Percentiles rank a stretch among this genome's conserved stretches.
Conservation (phyloP, 92 coral and sea anemone genomes). For the Epizoanthus illoricatus region DNA sequence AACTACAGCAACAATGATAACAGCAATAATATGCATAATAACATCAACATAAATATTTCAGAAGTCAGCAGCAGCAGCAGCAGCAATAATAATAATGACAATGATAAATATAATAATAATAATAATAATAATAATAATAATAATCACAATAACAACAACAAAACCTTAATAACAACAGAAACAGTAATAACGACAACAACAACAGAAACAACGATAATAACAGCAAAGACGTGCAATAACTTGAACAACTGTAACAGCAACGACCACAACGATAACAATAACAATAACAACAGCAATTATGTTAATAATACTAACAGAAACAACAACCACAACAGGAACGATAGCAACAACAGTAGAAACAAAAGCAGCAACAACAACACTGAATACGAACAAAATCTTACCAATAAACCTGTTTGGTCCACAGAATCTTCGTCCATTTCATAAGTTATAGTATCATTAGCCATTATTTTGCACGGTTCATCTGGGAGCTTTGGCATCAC, state of each 20-base stretch:
- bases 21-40: too few species aligned
- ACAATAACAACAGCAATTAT: background rate
- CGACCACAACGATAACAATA: background rate
- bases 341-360: background rate
- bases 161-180: background rate
- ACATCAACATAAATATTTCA: too few species aligned
- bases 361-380: background rate
- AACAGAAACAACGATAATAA: background rate
- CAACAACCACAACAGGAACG: background rate
- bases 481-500: slow-evolving; percentile 29
- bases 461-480: slow-evolving; percentile 6
- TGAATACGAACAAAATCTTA: background rate
- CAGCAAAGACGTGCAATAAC: background rate
- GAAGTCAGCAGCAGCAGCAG: too few species aligned
- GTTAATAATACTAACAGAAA: background rate
- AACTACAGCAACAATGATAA: too few species aligned
- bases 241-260: background rate
- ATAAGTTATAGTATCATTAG: slow-evolving; percentile 8
- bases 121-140: too few species aligned
- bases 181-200: background rate
- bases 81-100: too few species aligned
- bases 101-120: too few species aligned
- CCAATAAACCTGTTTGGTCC: slow-evolving; percentile 13
- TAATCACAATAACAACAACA: too few species aligned
- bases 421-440: slow-evolving; percentile 1